Evolutionary conservation across 2,888 invertebrate species (phyloP), one percentile per base, ranked within the genome.

Genomic region (Syrista parreyssii): DNA sequence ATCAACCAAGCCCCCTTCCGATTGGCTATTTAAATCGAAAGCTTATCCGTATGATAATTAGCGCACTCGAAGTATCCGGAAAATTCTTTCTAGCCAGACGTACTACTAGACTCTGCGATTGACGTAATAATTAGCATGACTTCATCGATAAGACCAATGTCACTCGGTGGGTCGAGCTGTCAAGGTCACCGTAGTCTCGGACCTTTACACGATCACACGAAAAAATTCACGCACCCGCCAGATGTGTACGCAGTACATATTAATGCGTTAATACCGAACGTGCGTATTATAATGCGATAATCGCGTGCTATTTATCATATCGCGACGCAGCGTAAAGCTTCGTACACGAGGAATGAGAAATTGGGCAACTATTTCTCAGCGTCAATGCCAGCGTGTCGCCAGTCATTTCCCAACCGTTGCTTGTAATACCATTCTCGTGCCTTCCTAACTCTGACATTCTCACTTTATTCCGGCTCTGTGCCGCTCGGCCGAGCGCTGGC

Each of bases 381-480:
- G 76, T 68, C 40, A 68, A 71, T 34, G 73, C 35, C 55, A 55
- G 35, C 68, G 68, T 78, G 80, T 84, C 84, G 81, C 83, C 81
- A 85, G 84, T 83, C 81, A 84, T 85, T 85, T 85, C 82, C 80
- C 81, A 85, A 84, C 80, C 80, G 79, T 79, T 79, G 81, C 76
- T 74, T 78, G 78, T 55, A 55, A 55, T 55, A 55, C 55, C 55
- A 55, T 55, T 55, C 55, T 55, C 23, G 55, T 55, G 55, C 55
- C 55, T 55, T 55, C 55, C 55, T 55, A 55, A 55, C 55, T 81
- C 81, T 81, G 80, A 84, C 83, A 83, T 84, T 84, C 83, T 83
- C 84, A 80, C 79, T 75, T 78, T 84, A 81, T 32, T 72, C 32
- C 55, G 68, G 23, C 31, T 30, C 35, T 40, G 30, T 33, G 12